Evolutionary conservation across 2,797 vertebrate genomes (phyloP).

Genomic region (Leucoraja ocellata): DNA sequence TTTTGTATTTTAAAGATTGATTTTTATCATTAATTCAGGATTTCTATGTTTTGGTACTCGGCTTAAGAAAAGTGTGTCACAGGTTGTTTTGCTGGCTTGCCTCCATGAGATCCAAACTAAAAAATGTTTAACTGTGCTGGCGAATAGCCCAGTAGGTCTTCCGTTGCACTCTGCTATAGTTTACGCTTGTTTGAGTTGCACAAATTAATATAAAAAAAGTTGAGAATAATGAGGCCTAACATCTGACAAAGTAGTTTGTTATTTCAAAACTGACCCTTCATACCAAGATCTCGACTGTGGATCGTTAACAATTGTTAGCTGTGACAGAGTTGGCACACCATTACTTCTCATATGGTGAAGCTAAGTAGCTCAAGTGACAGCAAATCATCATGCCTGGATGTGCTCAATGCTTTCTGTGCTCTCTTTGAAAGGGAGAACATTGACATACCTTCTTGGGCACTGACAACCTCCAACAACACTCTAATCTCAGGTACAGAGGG

Average conservation of each 20-base stretch:
- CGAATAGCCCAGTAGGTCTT: conserved; percentile 3
- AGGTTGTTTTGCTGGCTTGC: background rate
- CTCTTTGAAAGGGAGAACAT: too few relatives aligned
- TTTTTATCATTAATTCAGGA: conserved; percentile 1
- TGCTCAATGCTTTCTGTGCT: too few relatives aligned
- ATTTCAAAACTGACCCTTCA: background rate
- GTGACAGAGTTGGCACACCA: too few relatives aligned
- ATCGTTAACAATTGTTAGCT: background rate
- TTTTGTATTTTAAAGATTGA: background rate
- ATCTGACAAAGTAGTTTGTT: background rate
- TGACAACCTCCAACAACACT: too few relatives aligned
- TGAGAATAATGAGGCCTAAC: background rate
- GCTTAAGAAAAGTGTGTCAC: background rate
- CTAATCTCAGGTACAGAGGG: too few relatives aligned
- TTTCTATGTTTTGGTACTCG: background rate
- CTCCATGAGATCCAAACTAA: background rate
- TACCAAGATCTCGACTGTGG: background rate
- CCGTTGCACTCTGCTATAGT: background rate
- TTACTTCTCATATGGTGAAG: too few relatives aligned
- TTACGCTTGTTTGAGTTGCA: background rate
- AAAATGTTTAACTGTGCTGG: conserved; percentile 29
- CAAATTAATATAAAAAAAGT: background rate
- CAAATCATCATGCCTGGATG: too few relatives aligned
- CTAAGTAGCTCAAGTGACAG: too few relatives aligned
- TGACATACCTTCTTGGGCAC: too few relatives aligned